Base-by-base conservation (phyloP, 1,140 invertebrate species). In the Steinernema khuongi region DNA sequence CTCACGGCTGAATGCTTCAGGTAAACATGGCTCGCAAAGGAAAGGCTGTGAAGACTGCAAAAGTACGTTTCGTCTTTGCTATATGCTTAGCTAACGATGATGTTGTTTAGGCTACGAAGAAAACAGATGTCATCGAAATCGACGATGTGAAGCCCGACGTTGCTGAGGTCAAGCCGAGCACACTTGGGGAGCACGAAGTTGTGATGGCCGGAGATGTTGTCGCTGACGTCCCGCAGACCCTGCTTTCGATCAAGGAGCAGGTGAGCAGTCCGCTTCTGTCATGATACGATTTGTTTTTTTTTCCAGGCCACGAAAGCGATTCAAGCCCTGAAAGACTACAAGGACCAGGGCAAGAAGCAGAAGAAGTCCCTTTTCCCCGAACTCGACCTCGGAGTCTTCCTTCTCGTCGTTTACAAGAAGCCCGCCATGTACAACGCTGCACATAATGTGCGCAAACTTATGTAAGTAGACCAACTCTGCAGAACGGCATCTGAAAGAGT, bases 351-450 rank as follows among this genome's bases (percentile, higher is more conserved):
- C 14, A 26, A 76, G 1, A 75, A 72, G 7, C 60, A 44, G 17
- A 71, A 73, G 29, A 78, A 78, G 50, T 71, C 77, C 0, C 66
- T 78, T n/a, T 78, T 78, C 67, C 77, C 77, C 26, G 77, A 78
- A 44, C 74, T 77, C 26, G 77, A 78, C 26, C 71, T 75, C 31
- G 68, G 67, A 19, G 17, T 78, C n/a, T 32, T 29, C 17, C 26
- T 78, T 17, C 22, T 41, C 7, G 77, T 78, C 22, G 71, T 72
- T 17, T 78, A 78, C 36, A 78, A 78, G 29, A 78, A 78, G 32
- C 72, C 77, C 1, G 76, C 75, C 31, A 30, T 74, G 14, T 60
- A 60, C 50, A 60, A 60, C 19, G 72, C 31, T 1, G 74, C 76
- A 1, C 50, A 70, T 19, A 66, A 71, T 26, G 67, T 31, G n/a